These are phyloP conservation scores for Belonocnema kinseyi DNA, from an alignment of 1,140 invertebrate genomes.

Conservation along the genomic window DNA sequence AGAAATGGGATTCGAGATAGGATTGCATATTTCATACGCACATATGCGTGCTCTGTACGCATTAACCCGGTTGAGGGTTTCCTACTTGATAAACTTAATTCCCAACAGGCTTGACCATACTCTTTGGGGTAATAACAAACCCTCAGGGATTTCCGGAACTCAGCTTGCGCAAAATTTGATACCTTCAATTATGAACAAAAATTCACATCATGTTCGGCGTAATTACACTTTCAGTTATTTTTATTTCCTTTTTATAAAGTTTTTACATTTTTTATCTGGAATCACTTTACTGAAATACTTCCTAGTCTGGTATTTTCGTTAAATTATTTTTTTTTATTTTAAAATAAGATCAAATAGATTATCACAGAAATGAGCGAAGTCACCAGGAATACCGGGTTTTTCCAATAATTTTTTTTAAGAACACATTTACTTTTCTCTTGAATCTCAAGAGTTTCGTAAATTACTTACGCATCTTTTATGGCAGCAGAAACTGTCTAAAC, in stretches of 20 bases:
- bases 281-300: too few species aligned
- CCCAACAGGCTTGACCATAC: conserved; percentile 60
- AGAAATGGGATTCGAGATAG: conserved; percentile 40
- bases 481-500: too few species aligned
- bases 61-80: conserved; percentile 56
- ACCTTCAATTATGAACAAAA: not conserved
- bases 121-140: conserved; percentile 36
- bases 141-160: conserved; percentile 36
- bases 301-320: too few species aligned
- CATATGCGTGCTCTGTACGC: conserved; percentile 21
- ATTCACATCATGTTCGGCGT: not conserved
- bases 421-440: too few species aligned
- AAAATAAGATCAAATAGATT: too few species aligned
- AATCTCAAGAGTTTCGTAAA: too few species aligned
- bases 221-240: conserved; percentile 10
- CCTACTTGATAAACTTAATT: conserved; percentile 63
- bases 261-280: too few species aligned
- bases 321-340: too few species aligned
- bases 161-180: not conserved
- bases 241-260: not conserved
- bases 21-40: conserved; percentile 62
- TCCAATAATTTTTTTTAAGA: too few species aligned
- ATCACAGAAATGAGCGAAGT: too few species aligned
- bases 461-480: too few species aligned
- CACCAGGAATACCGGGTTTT: too few species aligned